Percentiles rank a stretch among this genome's conserved stretches.
These are phyloP conservation scores for Chelidonichthys spinosus DNA, from an alignment of 2,797 vertebrate genomes.

Conservation along the genomic window DNA sequence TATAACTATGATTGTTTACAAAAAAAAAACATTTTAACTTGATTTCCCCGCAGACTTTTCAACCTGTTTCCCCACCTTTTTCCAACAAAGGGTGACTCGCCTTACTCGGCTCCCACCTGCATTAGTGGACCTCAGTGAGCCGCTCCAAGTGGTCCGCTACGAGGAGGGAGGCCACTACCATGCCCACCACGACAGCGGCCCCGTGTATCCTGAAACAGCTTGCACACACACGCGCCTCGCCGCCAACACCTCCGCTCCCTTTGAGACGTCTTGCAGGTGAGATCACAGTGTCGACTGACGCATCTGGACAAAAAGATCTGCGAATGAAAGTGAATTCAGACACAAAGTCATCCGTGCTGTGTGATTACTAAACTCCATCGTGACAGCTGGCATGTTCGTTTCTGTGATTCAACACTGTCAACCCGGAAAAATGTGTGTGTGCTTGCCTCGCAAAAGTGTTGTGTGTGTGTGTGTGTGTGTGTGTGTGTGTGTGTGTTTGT, in stretches of 20 bases:
- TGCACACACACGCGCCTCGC: conserved; percentile 96
- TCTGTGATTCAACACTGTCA: conserved; percentile 20
- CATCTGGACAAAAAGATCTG: not conserved
- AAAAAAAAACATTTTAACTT: not conserved
- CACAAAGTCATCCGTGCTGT: conserved; percentile 34
- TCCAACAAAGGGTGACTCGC: conserved; percentile 87
- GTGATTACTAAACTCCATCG: conserved; percentile 41
- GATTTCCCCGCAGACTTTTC: not conserved
- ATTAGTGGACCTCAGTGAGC: conserved; percentile 96
- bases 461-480: conserved; percentile 24
- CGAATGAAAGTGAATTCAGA: not conserved
- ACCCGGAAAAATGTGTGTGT: conserved; percentile 7
- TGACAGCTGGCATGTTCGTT: conserved; percentile 57
- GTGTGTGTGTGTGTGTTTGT: conserved; percentile 44
- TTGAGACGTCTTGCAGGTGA: conserved; percentile 98
- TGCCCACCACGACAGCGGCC: conserved; percentile 97
- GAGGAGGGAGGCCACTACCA: conserved; percentile 98
- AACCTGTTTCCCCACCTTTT: not conserved
- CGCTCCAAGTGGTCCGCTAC: conserved; percentile 96
- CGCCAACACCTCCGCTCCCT: conserved; percentile 91
- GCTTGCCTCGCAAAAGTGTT: conserved; percentile 26
- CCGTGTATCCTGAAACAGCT: conserved; percentile 95
- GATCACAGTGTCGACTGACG: conserved; percentile 19
- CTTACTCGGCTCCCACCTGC: conserved; percentile 91
- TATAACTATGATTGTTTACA: not conserved